phyloP scores from a whole-genome alignment of 2,797 vertebrate species.

The Enteromius thamalakanensis region DNA sequence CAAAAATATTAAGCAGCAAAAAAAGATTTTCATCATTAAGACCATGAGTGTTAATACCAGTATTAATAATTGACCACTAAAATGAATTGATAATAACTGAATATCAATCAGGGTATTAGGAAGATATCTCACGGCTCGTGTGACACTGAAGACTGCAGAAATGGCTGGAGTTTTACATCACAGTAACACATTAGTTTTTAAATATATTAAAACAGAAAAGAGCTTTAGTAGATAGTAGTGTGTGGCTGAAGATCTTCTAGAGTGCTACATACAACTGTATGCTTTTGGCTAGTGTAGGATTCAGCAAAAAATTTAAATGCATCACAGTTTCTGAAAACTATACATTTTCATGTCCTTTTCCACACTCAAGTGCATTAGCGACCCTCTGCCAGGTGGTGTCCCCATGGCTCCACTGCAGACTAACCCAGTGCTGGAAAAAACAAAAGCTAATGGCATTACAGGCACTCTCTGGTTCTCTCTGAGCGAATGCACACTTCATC shows the following conservation, averaged over 20 bases:
- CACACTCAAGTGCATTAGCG: conserved; percentile 43
- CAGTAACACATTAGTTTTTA: neutral
- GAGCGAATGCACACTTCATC: conserved; percentile 48
- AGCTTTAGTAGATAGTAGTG: neutral
- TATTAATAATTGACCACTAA: neutral
- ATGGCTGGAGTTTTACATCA: neutral
- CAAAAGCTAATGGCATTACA: conserved; percentile 47
- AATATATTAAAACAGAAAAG: neutral
- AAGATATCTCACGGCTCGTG: neutral
- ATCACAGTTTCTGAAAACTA: neutral
- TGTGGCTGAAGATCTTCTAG: neutral
- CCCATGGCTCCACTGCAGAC: conserved; percentile 56
- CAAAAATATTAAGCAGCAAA: neutral
- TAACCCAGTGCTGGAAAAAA: conserved; percentile 18
- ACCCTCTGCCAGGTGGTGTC: conserved; percentile 58
- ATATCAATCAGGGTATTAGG: neutral
- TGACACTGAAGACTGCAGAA: neutral
- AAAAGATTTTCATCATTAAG: neutral
- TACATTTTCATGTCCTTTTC: neutral
- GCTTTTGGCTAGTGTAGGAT: neutral
- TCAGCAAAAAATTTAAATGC: neutral
- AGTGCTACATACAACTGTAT: neutral
- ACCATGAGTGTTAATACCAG: neutral
- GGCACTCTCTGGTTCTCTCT: conserved; percentile 30
- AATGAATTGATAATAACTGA: neutral